Percentiles rank a stretch among this genome's conserved stretches.
Evolutionary conservation across 2,797 vertebrate species (phyloP).

Genomic region (Leucoraja ocellata): DNA sequence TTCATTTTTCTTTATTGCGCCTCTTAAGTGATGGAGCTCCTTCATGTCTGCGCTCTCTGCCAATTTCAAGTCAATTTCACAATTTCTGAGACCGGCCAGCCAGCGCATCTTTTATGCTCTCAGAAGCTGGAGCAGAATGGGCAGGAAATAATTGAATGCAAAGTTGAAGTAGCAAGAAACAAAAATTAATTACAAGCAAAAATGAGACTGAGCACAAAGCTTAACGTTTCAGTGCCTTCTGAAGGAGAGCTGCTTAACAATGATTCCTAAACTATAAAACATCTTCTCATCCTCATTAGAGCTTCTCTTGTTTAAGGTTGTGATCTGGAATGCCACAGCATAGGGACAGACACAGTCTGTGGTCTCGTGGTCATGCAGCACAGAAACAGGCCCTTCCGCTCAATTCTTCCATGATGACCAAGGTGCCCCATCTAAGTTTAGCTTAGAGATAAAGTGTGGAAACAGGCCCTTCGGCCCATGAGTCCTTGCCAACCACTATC

Average conservation of each 20-base stretch:
- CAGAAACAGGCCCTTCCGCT: no score
- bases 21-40: slow-evolving; percentile 65
- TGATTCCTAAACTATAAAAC: background rate
- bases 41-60: slow-evolving; percentile 62
- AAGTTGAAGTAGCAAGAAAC: background rate
- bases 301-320: background rate
- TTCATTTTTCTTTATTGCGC: slow-evolving; percentile 52
- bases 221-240: background rate
- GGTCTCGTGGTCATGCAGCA: no score
- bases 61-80: slow-evolving; percentile 21
- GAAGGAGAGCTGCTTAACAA: no score
- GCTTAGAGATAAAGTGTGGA: no score
- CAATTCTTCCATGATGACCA: no score
- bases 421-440: no score
- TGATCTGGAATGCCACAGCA: background rate
- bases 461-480: no score
- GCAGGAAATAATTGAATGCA: background rate
- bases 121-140: no score
- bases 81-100: background rate
- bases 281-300: background rate
- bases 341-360: no score
- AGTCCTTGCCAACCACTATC: no score
- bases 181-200: background rate
- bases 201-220: background rate
- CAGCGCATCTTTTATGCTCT: background rate